A percentile compares a stretch with the other conserved stretches of the same genome.
phyloP scores from a whole-genome alignment of 1,140 invertebrate genomes.

The Sycophila sp. region DNA sequence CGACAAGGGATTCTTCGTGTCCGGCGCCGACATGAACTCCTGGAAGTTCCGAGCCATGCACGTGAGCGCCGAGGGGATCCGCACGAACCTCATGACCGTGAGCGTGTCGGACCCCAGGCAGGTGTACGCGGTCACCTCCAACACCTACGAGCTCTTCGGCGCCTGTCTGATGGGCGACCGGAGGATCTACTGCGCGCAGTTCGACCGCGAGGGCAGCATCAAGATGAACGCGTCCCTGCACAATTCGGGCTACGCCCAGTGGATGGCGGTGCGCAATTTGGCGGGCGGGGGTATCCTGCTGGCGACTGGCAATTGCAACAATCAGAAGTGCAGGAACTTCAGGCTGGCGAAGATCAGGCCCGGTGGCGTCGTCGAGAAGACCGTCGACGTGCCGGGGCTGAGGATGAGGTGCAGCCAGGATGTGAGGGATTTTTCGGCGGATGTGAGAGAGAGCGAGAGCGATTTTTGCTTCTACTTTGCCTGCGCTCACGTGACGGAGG shows the following conservation, averaged over 20 bases:
- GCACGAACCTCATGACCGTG: not conserved
- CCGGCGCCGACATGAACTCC: not conserved
- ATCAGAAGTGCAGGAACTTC: constrained; percentile 18
- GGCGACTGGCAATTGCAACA: constrained; percentile 13
- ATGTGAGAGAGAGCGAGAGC: not conserved
- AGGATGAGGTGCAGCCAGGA: constrained; percentile 12
- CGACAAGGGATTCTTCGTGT: constrained; percentile 1
- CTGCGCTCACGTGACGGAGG: not conserved
- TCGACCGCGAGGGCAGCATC: not conserved
- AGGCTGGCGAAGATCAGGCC: not conserved
- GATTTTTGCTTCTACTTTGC: constrained; percentile 22
- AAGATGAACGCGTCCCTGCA: not conserved
- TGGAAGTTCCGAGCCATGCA: constrained; percentile 27
- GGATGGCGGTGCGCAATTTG: constrained; percentile 24
- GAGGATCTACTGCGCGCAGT: not conserved
- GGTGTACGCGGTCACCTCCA: not conserved
- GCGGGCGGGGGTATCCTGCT: not conserved
- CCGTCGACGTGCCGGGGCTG: not conserved
- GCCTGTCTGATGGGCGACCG: constrained; percentile 10
- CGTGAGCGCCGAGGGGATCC: not conserved
- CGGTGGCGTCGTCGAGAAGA: not conserved
- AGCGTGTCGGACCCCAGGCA: not conserved
- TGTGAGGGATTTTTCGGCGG: not conserved
- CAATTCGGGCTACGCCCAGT: not conserved
- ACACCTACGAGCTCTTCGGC: constrained; percentile 1